Evolutionary conservation across 2,888 invertebrate genomes (phyloP).

Genomic region (Cephus pygmeus): DNA sequence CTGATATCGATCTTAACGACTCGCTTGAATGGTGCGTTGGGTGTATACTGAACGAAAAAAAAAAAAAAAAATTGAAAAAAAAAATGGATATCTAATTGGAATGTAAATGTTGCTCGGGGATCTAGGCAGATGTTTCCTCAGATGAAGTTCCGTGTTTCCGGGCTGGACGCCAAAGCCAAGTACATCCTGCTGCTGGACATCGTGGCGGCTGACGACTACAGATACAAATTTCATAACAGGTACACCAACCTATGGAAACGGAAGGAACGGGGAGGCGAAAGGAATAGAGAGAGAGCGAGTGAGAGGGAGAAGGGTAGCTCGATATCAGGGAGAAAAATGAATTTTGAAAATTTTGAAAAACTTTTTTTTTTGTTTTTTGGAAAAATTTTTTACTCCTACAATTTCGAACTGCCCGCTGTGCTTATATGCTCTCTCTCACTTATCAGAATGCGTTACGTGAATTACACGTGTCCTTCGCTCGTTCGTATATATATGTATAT

Average conservation of each 20-base stretch:
- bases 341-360: neutral
- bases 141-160: constrained; percentile 98
- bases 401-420: too few relatives aligned
- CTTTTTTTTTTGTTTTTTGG: too few relatives aligned
- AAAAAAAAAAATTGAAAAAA: neutral
- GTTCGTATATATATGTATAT: too few relatives aligned
- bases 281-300: constrained; percentile 7
- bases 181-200: constrained; percentile 99
- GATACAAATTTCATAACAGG: constrained; percentile 98
- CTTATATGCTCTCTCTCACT: too few relatives aligned
- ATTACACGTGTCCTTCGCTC: too few relatives aligned
- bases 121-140: constrained; percentile 99
- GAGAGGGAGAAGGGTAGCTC: constrained; percentile 9
- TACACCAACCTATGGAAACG: constrained; percentile 55
- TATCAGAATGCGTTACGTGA: too few relatives aligned
- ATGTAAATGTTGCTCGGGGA: constrained; percentile 57
- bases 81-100: constrained; percentile 33
- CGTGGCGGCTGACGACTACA: constrained; percentile 98
- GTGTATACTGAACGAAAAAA: neutral
- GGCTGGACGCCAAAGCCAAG: constrained; percentile 98
- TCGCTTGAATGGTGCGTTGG: too few relatives aligned
- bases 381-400: too few relatives aligned
- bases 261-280: constrained; percentile 2
- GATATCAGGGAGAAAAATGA: neutral
- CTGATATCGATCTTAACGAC: too few relatives aligned